Evolutionary conservation across 64 coral and sea anemone species (phyloP).

Genomic region (Anthopleura sola): DNA sequence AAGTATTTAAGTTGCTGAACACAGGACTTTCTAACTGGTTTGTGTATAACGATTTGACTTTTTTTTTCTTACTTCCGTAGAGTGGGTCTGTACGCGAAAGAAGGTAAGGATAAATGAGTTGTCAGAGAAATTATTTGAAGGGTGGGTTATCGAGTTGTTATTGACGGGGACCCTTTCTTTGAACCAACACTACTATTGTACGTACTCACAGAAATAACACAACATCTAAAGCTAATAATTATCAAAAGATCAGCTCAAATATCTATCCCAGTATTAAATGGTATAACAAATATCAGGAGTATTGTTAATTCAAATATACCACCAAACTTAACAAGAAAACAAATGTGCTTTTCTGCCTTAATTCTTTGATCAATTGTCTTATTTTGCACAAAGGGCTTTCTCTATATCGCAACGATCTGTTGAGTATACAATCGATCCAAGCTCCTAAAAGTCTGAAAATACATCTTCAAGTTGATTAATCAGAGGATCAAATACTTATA

Average conservation of each 20-base stretch:
- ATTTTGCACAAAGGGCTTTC: neutral
- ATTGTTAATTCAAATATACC: constrained; percentile 19
- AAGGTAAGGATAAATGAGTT: constrained; percentile 59
- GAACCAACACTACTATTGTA: neutral
- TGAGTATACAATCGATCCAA: neutral
- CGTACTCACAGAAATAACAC: neutral
- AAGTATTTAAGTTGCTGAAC: neutral
- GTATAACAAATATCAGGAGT: neutral
- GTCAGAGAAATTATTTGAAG: constrained; percentile 26
- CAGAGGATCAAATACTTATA: neutral
- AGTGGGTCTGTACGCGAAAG: constrained; percentile 59
- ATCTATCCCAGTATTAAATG: neutral
- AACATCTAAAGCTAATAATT: neutral
- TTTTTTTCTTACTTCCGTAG: constrained; percentile 5
- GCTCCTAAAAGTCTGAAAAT: neutral
- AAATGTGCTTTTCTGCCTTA: neutral
- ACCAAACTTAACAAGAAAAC: constrained; percentile 21
- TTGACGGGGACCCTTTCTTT: neutral
- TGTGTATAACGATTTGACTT: constrained; percentile 3
- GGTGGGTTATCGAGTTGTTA: neutral
- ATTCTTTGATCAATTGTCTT: constrained; percentile 23
- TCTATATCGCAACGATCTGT: neutral
- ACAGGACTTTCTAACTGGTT: neutral
- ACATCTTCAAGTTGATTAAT: neutral
- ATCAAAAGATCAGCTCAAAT: constrained; percentile 11